Conservation (phyloP, 2,113 vertebrate species). For the Syngnathoides biaculeatus region DNA sequence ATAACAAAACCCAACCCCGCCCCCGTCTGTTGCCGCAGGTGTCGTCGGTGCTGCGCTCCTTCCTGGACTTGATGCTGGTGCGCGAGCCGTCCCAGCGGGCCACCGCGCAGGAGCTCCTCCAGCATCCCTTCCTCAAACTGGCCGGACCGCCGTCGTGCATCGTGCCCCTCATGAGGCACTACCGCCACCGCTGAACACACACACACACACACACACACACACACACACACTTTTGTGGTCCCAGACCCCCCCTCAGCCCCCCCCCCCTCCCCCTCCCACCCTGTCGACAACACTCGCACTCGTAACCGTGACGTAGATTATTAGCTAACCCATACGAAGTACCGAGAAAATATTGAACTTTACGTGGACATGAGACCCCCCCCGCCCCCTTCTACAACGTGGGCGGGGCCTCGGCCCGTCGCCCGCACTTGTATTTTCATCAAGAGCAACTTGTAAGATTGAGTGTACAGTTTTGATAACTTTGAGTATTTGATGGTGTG, state of each 20-base stretch:
- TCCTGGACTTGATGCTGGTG: constrained; percentile 95
- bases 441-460: constrained; percentile 89
- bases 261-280: too few species aligned
- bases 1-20: too few species aligned
- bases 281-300: constrained; percentile 58
- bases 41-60: constrained; percentile 86
- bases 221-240: constrained; percentile 39
- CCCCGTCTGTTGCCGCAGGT: constrained; percentile 69
- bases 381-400: constrained; percentile 2
- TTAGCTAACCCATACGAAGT: constrained; percentile 54
- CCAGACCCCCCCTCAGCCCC: too few species aligned
- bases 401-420: constrained; percentile 67
- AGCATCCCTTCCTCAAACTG: constrained; percentile 91
- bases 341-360: constrained; percentile 25
- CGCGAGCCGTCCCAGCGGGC: constrained; percentile 92
- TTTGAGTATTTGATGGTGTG: constrained; percentile 94
- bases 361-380: too few species aligned
- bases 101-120: constrained; percentile 88
- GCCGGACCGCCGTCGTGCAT: constrained; percentile 94
- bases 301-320: constrained; percentile 71
- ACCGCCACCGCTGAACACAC: constrained; percentile 84
- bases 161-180: constrained; percentile 96
- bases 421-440: constrained; percentile 90
- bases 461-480: constrained; percentile 98
- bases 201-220: constrained; percentile 19